Conservation (phyloP, 2,797 vertebrate genomes). For the Darevskia mixta region DNA sequence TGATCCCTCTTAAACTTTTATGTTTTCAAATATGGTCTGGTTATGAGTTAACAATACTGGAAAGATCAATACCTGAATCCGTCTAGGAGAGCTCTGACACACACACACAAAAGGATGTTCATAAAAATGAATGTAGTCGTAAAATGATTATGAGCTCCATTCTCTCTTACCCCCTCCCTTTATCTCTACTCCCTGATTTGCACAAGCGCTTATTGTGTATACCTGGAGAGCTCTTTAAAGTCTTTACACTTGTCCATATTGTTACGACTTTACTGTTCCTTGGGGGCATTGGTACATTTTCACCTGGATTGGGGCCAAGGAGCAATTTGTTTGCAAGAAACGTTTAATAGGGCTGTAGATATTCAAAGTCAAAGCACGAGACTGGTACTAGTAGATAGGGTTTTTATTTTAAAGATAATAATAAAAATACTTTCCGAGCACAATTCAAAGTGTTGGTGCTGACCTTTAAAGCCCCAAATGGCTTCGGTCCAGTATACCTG, state of each 20-base stretch:
- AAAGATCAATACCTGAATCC: slow-evolving; percentile 78
- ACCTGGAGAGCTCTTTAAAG: not conserved
- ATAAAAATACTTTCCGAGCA: not conserved
- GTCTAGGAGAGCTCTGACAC: slow-evolving; percentile 64
- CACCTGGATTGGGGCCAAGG: not conserved
- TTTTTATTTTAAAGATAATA: too few relatives aligned
- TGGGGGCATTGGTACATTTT: not conserved
- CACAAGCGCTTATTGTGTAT: slow-evolving; percentile 36
- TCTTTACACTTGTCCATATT: not conserved
- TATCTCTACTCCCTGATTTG: slow-evolving; percentile 53
- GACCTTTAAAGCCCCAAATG: too few relatives aligned
- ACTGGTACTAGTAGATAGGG: not conserved
- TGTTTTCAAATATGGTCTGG: slow-evolving; percentile 80
- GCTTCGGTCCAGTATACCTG: too few relatives aligned
- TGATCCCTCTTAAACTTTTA: slow-evolving; percentile 80
- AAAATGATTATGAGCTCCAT: slow-evolving; percentile 75
- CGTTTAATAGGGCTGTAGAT: not conserved
- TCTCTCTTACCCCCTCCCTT: not conserved
- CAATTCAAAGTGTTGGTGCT: too few relatives aligned
- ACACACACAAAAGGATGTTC: slow-evolving; percentile 67
- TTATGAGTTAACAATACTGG: slow-evolving; percentile 80
- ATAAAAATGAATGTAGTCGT: slow-evolving; percentile 81
- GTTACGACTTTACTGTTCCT: not conserved
- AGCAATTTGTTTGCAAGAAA: not conserved
- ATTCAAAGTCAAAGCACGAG: not conserved